These are phyloP conservation scores for Lutjanus erythropterus DNA, from an alignment of 2,113 vertebrate genomes.

Conservation along the genomic window DNA sequence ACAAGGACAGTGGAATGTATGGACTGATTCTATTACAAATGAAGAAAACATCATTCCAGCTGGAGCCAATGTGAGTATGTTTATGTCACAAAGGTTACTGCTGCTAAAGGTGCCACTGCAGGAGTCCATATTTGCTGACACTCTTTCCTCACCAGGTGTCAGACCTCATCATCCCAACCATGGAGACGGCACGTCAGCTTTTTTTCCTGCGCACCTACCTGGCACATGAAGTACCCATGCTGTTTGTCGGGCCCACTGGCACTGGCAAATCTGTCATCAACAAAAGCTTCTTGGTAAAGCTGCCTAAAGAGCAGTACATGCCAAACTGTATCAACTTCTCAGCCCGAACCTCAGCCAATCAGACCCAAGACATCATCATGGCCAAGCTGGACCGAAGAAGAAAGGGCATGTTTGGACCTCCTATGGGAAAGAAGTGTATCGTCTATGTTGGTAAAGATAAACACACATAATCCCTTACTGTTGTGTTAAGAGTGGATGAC, in stretches of 20 bases:
- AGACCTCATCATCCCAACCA: slow-evolving; percentile 93
- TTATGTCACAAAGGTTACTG: neutral
- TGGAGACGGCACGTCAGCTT: slow-evolving; percentile 92
- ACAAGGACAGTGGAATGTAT: slow-evolving; percentile 88
- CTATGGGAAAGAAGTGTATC: slow-evolving; percentile 89
- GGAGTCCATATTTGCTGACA: neutral
- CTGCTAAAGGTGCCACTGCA: neutral
- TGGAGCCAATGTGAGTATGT: slow-evolving; percentile 85
- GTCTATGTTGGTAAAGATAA: slow-evolving; percentile 92
- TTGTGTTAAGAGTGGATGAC: neutral
- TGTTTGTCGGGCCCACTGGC: slow-evolving; percentile 95
- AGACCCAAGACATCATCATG: slow-evolving; percentile 95
- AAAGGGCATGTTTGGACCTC: slow-evolving; percentile 92
- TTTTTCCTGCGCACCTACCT: slow-evolving; percentile 92
- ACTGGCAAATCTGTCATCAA: slow-evolving; percentile 94
- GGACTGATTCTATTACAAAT: slow-evolving; percentile 90
- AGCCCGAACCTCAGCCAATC: slow-evolving; percentile 92
- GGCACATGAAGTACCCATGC: slow-evolving; percentile 86
- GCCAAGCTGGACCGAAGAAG: slow-evolving; percentile 91
- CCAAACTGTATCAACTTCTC: slow-evolving; percentile 94
- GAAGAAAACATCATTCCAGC: slow-evolving; percentile 86
- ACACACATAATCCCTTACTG: neutral
- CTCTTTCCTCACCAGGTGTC: slow-evolving; percentile 84
- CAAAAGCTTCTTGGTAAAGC: slow-evolving; percentile 89
- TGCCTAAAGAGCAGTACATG: slow-evolving; percentile 88